Percentiles rank a stretch among this genome's conserved stretches.
Conservation (phyloP, 2,797 vertebrate genomes). For the Neosilurus mollespiculum region DNA sequence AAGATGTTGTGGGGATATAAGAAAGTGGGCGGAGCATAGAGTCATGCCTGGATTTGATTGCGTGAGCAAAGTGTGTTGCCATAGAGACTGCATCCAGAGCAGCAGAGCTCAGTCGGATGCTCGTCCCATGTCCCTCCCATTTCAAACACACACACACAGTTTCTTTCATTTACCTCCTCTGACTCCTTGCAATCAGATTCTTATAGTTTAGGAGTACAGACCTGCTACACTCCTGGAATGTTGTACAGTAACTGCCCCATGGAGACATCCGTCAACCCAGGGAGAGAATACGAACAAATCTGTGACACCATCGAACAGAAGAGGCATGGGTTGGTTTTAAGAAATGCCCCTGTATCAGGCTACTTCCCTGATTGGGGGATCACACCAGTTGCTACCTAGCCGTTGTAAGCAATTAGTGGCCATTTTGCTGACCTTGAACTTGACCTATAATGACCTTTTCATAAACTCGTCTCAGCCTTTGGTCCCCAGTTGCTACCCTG, state of each 20-base stretch:
- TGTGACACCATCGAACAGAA: neutral
- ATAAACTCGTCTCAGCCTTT: no score
- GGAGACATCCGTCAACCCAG: neutral
- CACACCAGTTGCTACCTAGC: no score
- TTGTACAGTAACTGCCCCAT: constrained; percentile 24
- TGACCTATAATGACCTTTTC: no score
- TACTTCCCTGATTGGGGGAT: neutral
- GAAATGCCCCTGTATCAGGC: neutral
- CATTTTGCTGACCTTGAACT: no score
- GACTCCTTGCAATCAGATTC: neutral
- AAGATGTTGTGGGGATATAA: constrained; percentile 6
- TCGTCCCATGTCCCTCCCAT: constrained; percentile 9
- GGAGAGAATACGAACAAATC: neutral
- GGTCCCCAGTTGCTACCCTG: no score
- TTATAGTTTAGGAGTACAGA: constrained; percentile 22
- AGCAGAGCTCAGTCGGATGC: constrained; percentile 49
- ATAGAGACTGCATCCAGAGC: constrained; percentile 59
- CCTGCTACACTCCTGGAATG: constrained; percentile 14
- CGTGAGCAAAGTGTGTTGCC: constrained; percentile 50
- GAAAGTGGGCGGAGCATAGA: constrained; percentile 41
- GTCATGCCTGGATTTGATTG: constrained; percentile 51
- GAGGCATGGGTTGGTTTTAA: neutral
- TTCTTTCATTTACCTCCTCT: constrained; percentile 22
- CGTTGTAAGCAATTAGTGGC: no score
- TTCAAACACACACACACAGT: neutral